Percentiles rank a stretch among this genome's conserved stretches.
These are phyloP conservation scores for Thryonomys swinderianus DNA, from an alignment of 2,113 vertebrate species.

Conservation along the genomic window DNA sequence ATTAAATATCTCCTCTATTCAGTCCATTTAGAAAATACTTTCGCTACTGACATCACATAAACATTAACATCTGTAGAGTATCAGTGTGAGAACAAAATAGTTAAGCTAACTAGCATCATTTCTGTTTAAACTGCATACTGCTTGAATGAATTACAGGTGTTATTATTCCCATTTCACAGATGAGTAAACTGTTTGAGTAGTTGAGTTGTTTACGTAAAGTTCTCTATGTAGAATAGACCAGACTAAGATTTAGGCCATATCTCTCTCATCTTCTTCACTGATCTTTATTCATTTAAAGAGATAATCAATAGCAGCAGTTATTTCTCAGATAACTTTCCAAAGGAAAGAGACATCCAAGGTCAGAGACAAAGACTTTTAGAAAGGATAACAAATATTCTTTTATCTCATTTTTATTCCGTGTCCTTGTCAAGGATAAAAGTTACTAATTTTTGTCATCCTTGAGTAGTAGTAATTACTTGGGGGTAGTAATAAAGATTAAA, in stretches of 20 bases:
- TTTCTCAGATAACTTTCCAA: conserved; percentile 34
- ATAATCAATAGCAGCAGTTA: not conserved
- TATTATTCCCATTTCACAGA: not conserved
- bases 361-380: not conserved
- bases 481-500: conserved; percentile 39
- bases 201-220: not conserved
- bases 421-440: not conserved
- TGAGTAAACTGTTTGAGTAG: not conserved
- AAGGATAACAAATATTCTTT: not conserved
- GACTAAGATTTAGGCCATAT: not conserved
- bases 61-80: not conserved
- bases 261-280: conserved; percentile 5
- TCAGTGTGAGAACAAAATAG: not conserved
- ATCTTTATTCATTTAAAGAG: not conserved
- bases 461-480: conserved; percentile 21
- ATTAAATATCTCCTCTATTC: not conserved
- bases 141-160: not conserved
- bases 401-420: not conserved
- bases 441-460: not conserved
- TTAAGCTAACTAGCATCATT: not conserved
- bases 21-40: not conserved
- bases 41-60: not conserved
- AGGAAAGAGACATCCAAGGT: not conserved
- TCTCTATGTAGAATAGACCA: not conserved
- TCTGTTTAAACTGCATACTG: not conserved